Evolutionary conservation across 1,140 invertebrate genomes (phyloP).

Genomic region (Mercenaria mercenaria): DNA sequence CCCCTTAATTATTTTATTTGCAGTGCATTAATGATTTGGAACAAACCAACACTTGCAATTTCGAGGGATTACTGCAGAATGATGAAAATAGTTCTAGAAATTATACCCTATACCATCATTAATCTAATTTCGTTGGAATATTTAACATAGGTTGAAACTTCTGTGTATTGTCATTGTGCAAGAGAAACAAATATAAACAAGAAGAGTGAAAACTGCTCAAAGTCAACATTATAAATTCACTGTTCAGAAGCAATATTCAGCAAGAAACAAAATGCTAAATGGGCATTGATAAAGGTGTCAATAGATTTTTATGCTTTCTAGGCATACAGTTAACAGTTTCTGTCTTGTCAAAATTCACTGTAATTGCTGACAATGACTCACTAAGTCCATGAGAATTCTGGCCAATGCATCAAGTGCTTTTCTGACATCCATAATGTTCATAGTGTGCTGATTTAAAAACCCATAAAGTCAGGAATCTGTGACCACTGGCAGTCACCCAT

Average conservation of each 20-base stretch:
- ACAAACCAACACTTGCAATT: background rate
- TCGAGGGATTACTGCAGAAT: background rate
- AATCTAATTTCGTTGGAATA: background rate
- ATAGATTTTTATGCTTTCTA: no score
- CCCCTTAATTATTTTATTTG: background rate
- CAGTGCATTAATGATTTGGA: slow-evolving; percentile 1
- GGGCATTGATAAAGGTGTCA: no score
- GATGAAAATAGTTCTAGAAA: background rate
- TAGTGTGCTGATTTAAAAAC: slow-evolving; percentile 43
- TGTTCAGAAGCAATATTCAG: no score
- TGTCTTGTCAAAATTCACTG: background rate
- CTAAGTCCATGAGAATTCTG: background rate
- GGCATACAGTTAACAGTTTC: background rate
- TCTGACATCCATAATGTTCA: slow-evolving; percentile 46
- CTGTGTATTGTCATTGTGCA: no score
- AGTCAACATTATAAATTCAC: no score
- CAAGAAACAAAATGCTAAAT: no score
- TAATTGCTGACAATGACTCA: background rate
- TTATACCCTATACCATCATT: background rate
- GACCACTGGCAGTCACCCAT: slow-evolving; percentile 46
- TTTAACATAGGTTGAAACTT: background rate
- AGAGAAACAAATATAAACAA: no score
- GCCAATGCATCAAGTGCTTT: slow-evolving; percentile 44
- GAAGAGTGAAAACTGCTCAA: no score
- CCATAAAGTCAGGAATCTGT: slow-evolving; percentile 44